These are phyloP conservation scores for Discoglossus pictus DNA, from an alignment of 2,797 vertebrate species.

Conservation along the genomic window DNA sequence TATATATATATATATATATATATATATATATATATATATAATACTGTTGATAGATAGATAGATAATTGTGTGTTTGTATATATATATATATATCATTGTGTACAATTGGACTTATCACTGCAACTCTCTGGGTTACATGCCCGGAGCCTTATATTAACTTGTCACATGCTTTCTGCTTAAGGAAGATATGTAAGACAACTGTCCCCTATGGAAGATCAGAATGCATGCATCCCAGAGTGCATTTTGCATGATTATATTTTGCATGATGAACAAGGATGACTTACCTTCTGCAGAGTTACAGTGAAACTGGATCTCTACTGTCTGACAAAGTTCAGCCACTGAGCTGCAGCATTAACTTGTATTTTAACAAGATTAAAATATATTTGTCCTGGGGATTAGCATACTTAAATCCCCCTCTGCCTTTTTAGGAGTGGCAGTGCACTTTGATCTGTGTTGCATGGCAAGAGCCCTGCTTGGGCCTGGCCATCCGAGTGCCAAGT, in stretches of 20 bases:
- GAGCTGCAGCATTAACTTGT: constrained; percentile 97
- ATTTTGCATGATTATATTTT: constrained; percentile 69
- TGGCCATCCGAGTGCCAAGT: constrained; percentile 86
- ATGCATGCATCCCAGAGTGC: constrained; percentile 34
- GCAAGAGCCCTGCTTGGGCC: constrained; percentile 86
- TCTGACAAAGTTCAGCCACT: constrained; percentile 88
- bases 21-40: no score
- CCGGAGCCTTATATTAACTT: constrained; percentile 29
- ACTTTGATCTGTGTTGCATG: constrained; percentile 97
- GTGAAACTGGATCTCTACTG: constrained; percentile 83
- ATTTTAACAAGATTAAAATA: constrained; percentile 99
- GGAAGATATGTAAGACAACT: constrained; percentile 42
- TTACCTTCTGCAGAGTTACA: constrained; percentile 80
- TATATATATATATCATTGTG: no score
- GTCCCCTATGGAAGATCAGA: constrained; percentile 35
- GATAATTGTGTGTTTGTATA: no score
- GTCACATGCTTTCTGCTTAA: constrained; percentile 26
- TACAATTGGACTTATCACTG: no score
- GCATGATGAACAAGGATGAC: constrained; percentile 72
- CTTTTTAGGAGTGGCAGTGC: constrained; percentile 81
- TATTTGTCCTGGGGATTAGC: constrained; percentile 99
- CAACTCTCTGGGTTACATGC: no score
- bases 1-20: no score
- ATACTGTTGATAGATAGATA: no score
- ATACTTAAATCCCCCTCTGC: constrained; percentile 90